Evolutionary conservation across 1,140 invertebrate species (phyloP).

Genomic region (Aphaenogaster ashmeadi): DNA sequence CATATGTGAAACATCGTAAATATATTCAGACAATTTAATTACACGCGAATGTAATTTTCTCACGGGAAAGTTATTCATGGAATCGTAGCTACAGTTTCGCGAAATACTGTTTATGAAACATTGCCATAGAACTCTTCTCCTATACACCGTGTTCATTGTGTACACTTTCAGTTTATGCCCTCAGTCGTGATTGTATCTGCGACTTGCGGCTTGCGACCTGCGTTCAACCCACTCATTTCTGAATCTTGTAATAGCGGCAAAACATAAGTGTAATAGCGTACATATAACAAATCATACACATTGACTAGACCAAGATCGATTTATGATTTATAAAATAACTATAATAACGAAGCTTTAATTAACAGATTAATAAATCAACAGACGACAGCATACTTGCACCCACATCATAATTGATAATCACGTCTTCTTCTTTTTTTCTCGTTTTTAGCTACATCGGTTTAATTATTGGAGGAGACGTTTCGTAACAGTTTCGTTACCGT

Average conservation of each 20-base stretch:
- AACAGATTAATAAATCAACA: conserved; percentile 20
- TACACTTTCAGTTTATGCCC: background rate
- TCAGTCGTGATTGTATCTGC: background rate
- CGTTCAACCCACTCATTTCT: conserved; percentile 1
- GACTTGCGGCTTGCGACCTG: conserved; percentile 2
- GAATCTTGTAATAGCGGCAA: conserved; percentile 9
- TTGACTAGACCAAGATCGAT: conserved; percentile 21
- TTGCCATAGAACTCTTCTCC: background rate
- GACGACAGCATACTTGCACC: conserved; percentile 12
- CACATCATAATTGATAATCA: conserved; percentile 1
- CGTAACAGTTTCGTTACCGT: conserved; percentile 36
- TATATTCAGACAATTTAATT: conserved; percentile 14
- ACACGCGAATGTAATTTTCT: background rate
- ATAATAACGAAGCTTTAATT: background rate
- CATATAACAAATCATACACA: background rate
- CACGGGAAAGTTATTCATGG: background rate
- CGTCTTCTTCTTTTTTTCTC: conserved; percentile 14
- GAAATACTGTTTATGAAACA: background rate
- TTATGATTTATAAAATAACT: conserved; percentile 12
- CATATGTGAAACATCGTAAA: background rate
- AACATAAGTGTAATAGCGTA: background rate
- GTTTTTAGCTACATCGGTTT: conserved; percentile 66
- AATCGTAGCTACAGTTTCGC: background rate
- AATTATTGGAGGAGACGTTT: conserved; percentile 56
- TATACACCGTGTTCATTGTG: conserved; percentile 4